Base-by-base conservation (phyloP, 2,888 invertebrate species). In the Acleris cristana region DNA sequence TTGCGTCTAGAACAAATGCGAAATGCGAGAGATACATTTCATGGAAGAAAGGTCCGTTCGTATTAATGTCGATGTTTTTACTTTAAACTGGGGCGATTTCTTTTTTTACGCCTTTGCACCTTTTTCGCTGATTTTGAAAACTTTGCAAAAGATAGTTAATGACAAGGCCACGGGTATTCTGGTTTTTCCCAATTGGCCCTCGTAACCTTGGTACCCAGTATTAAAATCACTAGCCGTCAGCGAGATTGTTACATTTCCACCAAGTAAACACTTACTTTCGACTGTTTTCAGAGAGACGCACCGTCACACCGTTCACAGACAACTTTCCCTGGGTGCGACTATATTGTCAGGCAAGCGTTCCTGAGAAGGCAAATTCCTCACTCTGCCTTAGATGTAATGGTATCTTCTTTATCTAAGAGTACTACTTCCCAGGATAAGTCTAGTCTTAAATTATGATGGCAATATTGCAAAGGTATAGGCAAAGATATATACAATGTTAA, bases 181-280 rank as follows among this genome's bases (percentile, higher is more conserved):
- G 26, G 26, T 30, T 30, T 30, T 30, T 30, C 26, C 26, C 8
- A 54, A 30, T 69, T 69, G 0, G 61, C 18, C 68, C 68, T 12
- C 62, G 54, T 1, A 70, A 7, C 63, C 71, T n/a, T 10, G 60
- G 10, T 44, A 34, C 40, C 45, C 71, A 72, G 12, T 67, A 44
- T 56, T 30, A 54, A 30, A 30, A 8, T 30, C 54, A 7, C 30
- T 54, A n/a, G 30, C 34, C 1, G 26, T 54, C 8, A 54, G 30
- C 16, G 30, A 54, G n/a, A 54, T 54, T 6, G 26, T 54, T n/a
- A 54, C 10, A 30, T 54, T 54, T 30, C 54, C 30, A n/a, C 54
- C 54, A 30, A 54, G 18, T 54, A 54, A 34, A 34, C 16, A 10
- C n/a, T 54, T 54, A 18, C 54, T 54, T 18, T 54, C 54, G 30